phyloP scores from a whole-genome alignment of 1,140 invertebrate genomes.

The Amyelois transitella region DNA sequence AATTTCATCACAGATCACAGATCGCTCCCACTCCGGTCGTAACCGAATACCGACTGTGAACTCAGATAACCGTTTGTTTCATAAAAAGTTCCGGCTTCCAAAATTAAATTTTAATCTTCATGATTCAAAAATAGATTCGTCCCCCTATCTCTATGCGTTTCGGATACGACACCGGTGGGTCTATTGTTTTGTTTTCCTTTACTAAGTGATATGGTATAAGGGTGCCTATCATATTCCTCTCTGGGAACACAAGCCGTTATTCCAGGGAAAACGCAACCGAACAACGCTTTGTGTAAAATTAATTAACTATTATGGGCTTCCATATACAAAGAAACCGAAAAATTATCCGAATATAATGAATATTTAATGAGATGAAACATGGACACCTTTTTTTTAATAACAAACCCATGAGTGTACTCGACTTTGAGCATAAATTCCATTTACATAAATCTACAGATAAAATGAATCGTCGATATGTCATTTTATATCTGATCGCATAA shows the following conservation, averaged over 20 bases:
- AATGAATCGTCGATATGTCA: slow-evolving; percentile 1
- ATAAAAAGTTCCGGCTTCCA: slow-evolving; percentile 9
- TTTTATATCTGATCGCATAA: background rate
- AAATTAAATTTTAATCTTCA: slow-evolving; percentile 13
- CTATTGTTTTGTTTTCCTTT: background rate
- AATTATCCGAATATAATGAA: too few relatives aligned
- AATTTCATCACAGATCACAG: background rate
- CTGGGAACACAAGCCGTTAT: too few relatives aligned
- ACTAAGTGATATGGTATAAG: background rate
- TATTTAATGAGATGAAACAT: too few relatives aligned
- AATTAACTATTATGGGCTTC: too few relatives aligned
- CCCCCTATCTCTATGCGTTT: background rate
- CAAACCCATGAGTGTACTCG: too few relatives aligned
- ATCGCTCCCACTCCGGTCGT: background rate
- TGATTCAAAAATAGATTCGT: slow-evolving; percentile 2
- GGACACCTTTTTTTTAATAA: too few relatives aligned
- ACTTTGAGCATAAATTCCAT: too few relatives aligned
- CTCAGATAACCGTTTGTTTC: background rate
- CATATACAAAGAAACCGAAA: too few relatives aligned
- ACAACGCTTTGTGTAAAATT: too few relatives aligned
- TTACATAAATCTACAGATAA: background rate
- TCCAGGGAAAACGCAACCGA: too few relatives aligned
- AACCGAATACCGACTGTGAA: background rate
- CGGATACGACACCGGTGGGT: background rate
- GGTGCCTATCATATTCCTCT: too few relatives aligned